Evolutionary conservation across 2,113 vertebrate species (phyloP).

Genomic region (Xiphophorus couchianus): DNA sequence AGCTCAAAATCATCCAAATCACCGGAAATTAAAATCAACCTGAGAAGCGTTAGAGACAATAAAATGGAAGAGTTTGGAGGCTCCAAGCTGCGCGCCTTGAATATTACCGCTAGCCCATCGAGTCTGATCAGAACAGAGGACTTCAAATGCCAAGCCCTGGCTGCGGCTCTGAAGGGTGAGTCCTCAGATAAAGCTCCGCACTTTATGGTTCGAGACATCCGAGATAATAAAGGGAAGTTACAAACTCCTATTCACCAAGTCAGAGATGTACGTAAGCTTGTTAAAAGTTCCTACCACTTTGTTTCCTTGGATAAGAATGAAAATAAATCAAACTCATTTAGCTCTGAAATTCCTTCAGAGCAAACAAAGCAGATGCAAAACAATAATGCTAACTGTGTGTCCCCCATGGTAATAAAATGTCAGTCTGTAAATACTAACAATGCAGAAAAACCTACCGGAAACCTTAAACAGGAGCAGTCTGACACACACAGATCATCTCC

Average conservation of each 20-base stretch:
- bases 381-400: slow-evolving; percentile 73
- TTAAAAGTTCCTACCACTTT: slow-evolving; percentile 90
- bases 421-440: slow-evolving; percentile 86
- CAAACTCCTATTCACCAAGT: slow-evolving; percentile 93
- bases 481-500: slow-evolving; percentile 64
- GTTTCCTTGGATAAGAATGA: slow-evolving; percentile 87
- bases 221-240: slow-evolving; percentile 86
- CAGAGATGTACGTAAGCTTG: slow-evolving; percentile 92
- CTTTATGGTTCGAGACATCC: slow-evolving; percentile 90
- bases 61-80: slow-evolving; percentile 82
- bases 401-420: slow-evolving; percentile 93
- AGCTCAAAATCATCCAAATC: slow-evolving; percentile 74
- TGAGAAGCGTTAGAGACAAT: slow-evolving; percentile 82
- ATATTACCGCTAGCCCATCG: slow-evolving; percentile 59
- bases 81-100: slow-evolving; percentile 86
- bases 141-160: slow-evolving; percentile 66
- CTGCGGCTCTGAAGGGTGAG: slow-evolving; percentile 80
- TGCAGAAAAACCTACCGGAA: slow-evolving; percentile 63
- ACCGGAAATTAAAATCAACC: slow-evolving; percentile 92
- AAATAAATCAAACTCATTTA: slow-evolving; percentile 61
- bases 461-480: slow-evolving; percentile 28
- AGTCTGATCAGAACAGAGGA: slow-evolving; percentile 75
- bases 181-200: slow-evolving; percentile 88
- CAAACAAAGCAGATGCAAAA: slow-evolving; percentile 78
- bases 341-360: slow-evolving; percentile 76